Evolutionary conservation across 1,140 invertebrate species (phyloP).

Genomic region (Chrysomallon squamiferum): DNA sequence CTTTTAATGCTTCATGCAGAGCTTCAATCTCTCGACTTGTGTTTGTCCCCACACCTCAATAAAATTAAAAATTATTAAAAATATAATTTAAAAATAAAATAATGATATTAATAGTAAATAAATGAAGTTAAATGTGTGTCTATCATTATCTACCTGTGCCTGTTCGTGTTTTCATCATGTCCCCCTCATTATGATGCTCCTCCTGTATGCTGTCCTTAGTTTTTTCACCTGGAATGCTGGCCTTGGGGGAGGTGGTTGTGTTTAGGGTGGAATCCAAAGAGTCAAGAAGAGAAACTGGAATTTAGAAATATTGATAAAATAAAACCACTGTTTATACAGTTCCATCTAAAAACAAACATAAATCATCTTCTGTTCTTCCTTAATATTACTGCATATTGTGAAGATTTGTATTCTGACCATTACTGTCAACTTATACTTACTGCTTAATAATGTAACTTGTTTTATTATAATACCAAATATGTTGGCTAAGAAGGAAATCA

Average conservation of each 20-base stretch:
- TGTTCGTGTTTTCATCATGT: conserved; percentile 46
- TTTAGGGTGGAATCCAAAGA: conserved; percentile 57
- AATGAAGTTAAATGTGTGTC: not conserved
- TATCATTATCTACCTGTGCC: conserved; percentile 34
- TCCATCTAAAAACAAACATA: no score
- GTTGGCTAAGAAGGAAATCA: no score
- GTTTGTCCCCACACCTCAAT: conserved; percentile 52
- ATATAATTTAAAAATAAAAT: not conserved
- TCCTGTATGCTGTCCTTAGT: conserved; percentile 26
- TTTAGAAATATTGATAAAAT: not conserved
- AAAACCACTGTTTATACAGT: not conserved
- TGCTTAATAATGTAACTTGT: not conserved
- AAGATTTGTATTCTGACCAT: not conserved
- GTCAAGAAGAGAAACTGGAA: conserved; percentile 53
- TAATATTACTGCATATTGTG: not conserved
- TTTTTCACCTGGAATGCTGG: not conserved
- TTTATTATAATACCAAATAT: not conserved
- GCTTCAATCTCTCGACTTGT: conserved; percentile 60
- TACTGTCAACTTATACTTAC: not conserved
- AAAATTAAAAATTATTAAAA: no score
- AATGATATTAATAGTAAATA: no score
- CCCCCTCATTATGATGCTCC: conserved; percentile 33
- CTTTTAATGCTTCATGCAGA: conserved; percentile 48
- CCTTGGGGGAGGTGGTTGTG: conserved; percentile 52
- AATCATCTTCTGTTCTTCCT: no score